Evolutionary conservation across 2,797 vertebrate genomes (phyloP).

Genomic region (Anguilla anguilla): DNA sequence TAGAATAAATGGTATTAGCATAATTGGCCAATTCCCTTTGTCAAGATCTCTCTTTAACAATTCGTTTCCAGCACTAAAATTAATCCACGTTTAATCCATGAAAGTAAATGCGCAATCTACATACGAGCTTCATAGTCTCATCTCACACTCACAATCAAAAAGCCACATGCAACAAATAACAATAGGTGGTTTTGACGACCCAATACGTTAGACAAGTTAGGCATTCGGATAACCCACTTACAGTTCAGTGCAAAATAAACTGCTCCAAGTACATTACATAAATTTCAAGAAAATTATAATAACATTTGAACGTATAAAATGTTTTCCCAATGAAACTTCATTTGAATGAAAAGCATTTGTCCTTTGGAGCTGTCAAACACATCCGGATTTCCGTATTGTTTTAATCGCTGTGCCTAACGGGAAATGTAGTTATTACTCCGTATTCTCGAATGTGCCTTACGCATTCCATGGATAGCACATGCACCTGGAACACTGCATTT

Average conservation of each 20-base stretch:
- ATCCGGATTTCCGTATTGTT: slow-evolving; percentile 65
- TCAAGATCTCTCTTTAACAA: too few species aligned
- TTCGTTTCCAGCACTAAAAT: background rate
- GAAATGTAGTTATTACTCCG: slow-evolving; percentile 55
- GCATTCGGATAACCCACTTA: background rate
- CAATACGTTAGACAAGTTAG: background rate
- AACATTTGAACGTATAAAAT: background rate
- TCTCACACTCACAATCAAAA: background rate
- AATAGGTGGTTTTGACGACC: background rate
- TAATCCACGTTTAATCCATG: background rate
- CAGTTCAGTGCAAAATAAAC: background rate
- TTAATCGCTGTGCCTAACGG: slow-evolving; percentile 47
- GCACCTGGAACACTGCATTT: too few species aligned
- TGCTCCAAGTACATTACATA: background rate
- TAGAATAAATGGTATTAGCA: background rate
- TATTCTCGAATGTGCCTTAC: slow-evolving; percentile 60
- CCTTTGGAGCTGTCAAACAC: slow-evolving; percentile 22
- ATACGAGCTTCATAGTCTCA: background rate
- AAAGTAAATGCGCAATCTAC: background rate
- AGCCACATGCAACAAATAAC: background rate
- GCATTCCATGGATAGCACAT: slow-evolving; percentile 30
- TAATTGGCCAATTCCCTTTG: background rate
- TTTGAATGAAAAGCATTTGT: background rate
- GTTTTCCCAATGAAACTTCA: background rate
- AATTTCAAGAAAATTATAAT: background rate